Evolutionary conservation across 2,888 invertebrate species (phyloP).

Genomic region (Microctonus aethiopoides): DNA sequence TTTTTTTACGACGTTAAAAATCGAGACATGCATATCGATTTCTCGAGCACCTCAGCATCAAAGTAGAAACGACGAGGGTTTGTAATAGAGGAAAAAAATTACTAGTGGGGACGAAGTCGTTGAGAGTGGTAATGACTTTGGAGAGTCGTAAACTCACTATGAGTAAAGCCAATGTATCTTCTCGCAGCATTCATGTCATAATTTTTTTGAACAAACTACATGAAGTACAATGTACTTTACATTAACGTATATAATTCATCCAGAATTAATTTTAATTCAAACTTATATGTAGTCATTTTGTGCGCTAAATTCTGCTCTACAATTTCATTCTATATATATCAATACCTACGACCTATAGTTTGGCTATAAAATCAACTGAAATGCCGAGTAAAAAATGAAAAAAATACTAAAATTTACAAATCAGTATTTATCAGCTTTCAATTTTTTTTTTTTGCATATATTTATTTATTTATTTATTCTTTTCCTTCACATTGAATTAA

Average conservation of each 20-base stretch:
- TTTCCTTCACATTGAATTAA: too few species aligned
- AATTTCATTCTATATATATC: too few species aligned
- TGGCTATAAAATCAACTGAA: too few species aligned
- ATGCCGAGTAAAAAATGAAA: too few species aligned
- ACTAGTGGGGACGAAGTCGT: not conserved
- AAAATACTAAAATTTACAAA: too few species aligned
- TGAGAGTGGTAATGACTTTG: slow-evolving; percentile 2
- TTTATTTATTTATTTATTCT: too few species aligned
- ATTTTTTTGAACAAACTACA: not conserved
- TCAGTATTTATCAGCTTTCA: too few species aligned
- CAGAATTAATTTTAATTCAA: too few species aligned
- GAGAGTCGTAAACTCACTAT: not conserved
- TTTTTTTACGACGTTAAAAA: not conserved
- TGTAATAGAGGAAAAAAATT: not conserved
- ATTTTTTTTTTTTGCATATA: too few species aligned
- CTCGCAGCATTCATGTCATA: not conserved
- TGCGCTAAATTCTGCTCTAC: too few species aligned
- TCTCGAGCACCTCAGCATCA: not conserved
- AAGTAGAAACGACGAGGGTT: not conserved
- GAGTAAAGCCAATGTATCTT: not conserved
- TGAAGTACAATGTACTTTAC: not conserved
- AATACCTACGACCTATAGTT: too few species aligned
- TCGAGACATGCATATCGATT: slow-evolving; percentile 1
- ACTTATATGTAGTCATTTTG: too few species aligned
- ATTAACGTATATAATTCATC: not conserved